Evolutionary conservation across 2,113 vertebrate genomes (phyloP), one percentile per base, ranked within the genome.

Genomic region (Tringa solitaria): DNA sequence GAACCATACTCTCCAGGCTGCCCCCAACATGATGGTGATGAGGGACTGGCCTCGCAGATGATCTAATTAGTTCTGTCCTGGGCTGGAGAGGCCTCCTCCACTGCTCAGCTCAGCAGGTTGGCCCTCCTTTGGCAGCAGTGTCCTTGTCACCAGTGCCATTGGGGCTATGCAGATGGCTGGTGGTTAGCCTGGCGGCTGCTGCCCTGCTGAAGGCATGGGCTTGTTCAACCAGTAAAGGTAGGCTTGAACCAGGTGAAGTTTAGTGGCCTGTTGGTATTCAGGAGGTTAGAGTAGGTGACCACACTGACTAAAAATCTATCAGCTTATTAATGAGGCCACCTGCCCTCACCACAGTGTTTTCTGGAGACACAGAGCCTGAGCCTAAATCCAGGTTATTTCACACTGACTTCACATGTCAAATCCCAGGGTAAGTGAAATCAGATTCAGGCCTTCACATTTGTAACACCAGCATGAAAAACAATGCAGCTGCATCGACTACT

Each of bases 121-220:
- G n/a, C 68, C 22, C 14, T 63, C 13, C 41, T 37, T 67, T 64
- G 43, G 21, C 61, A 85, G 18, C 5, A 0, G 9, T 35, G 61
- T 81, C 82, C 87, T 51, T 68, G 85, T 64, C 61, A 43, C 48
- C 0, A 0, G 35, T 53, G 68, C 8, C 73, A 19, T 0, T 22
- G 35, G 56, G 32, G 50, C 27, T 9, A 5, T 3, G 23, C 33
- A 59, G 24, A 30, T 33, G 28, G 39, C 57, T 65, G 39, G 15
- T 30, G 3, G 0, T 39, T n/a, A 15, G 19, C 50, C 87, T 0
- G 0, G 35, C 60, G 53, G 48, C 67, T 6, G 3, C 45, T 73
- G 56, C 72, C 45, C 14, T 41, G 48, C 45, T 24, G 35, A 18
- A 59, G 16, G 16, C 35, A 35, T 2, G 23, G 48, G 14, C 9